Conservation (phyloP, 2,888 invertebrate genomes). For the Callinectes sapidus region DNA sequence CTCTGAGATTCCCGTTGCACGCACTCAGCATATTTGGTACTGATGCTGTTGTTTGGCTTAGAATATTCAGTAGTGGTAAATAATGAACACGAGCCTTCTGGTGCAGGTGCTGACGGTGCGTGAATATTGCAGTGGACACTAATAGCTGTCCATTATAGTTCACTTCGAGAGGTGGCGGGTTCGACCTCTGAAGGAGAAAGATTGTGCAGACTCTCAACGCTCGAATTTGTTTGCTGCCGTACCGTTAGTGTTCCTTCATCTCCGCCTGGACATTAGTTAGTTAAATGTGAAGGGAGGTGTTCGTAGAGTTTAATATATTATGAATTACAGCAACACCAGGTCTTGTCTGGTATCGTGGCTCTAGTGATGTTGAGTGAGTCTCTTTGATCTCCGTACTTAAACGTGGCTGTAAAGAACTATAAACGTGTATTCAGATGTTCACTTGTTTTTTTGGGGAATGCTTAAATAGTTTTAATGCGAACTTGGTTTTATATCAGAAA, state of each 20-base stretch:
- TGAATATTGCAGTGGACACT: constrained; percentile 33
- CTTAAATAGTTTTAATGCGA: no score
- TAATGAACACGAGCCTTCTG: not conserved
- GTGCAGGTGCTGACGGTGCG: not conserved
- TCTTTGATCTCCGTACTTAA: no score
- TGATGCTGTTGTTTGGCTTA: not conserved
- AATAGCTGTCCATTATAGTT: not conserved
- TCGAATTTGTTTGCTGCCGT: not conserved
- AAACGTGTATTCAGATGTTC: no score
- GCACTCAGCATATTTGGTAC: not conserved
- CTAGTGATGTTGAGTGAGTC: not conserved
- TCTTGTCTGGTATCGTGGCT: not conserved
- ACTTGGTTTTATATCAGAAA: no score
- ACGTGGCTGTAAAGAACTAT: no score
- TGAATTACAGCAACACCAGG: no score
- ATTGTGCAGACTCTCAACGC: constrained; percentile 11
- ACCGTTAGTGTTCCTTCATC: not conserved
- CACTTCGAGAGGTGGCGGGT: not conserved
- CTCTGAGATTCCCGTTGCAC: not conserved
- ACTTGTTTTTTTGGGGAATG: no score
- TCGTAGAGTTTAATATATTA: not conserved
- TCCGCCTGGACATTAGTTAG: not conserved
- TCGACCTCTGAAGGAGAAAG: not conserved
- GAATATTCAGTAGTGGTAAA: constrained; percentile 9
- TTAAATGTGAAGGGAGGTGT: not conserved